phyloP scores from a whole-genome alignment of 1,140 invertebrate species.

The Drosophila serrata region DNA sequence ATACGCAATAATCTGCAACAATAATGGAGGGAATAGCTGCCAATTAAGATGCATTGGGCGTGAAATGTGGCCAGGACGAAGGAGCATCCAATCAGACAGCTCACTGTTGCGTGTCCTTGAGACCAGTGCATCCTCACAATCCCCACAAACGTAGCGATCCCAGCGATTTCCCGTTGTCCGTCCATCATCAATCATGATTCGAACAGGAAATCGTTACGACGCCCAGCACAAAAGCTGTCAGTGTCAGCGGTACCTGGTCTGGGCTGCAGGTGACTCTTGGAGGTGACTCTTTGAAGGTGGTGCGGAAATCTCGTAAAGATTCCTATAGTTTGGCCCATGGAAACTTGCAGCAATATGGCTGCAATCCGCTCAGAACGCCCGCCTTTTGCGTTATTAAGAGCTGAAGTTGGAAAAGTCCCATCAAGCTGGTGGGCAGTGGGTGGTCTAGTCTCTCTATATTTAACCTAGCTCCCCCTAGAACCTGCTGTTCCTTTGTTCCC shows the following conservation, averaged over 20 bases:
- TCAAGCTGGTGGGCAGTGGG: neutral
- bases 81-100: constrained; percentile 22
- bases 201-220: constrained; percentile 37
- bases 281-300: neutral
- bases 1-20: constrained; percentile 9
- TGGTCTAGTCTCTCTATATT: constrained; percentile 4
- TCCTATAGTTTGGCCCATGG: neutral
- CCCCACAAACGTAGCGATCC: neutral
- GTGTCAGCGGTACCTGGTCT: neutral
- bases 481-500: neutral
- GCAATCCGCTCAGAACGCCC: constrained; percentile 2
- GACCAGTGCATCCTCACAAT: constrained; percentile 8
- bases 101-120: constrained; percentile 25
- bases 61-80: neutral
- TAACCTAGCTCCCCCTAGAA: neutral
- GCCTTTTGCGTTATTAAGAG: neutral
- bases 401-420: constrained; percentile 11
- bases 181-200: constrained; percentile 40
- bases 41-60: constrained; percentile 14
- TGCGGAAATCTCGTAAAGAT: constrained; percentile 6
- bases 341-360: constrained; percentile 6
- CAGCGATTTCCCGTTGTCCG: neutral
- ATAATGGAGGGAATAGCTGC: neutral
- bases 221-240: constrained; percentile 19
- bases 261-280: neutral